These are phyloP conservation scores for Takifugu flavidus DNA, from an alignment of 2,113 vertebrate species.

Conservation along the genomic window DNA sequence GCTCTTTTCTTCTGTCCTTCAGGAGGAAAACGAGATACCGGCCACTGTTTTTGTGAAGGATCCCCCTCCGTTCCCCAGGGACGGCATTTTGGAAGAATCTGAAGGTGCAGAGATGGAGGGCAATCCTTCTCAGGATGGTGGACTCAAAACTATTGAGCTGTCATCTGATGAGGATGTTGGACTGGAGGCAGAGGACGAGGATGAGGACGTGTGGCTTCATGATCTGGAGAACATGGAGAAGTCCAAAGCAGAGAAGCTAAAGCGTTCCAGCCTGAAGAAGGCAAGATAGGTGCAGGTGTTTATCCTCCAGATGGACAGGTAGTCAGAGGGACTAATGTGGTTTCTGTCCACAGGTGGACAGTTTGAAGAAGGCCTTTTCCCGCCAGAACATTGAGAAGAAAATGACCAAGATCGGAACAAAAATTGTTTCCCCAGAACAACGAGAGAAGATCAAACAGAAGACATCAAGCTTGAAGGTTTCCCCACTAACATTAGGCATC, in stretches of 20 bases:
- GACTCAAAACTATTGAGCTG: constrained; percentile 84
- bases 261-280: constrained; percentile 89
- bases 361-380: constrained; percentile 94
- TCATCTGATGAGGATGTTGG: constrained; percentile 89
- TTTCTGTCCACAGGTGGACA: constrained; percentile 77
- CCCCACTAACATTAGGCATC: constrained; percentile 71
- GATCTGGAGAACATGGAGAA: constrained; percentile 82
- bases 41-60: constrained; percentile 87
- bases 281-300: constrained; percentile 39
- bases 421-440: constrained; percentile 88
- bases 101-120: constrained; percentile 65
- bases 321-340: not conserved
- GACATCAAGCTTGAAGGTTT: constrained; percentile 82
- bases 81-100: constrained; percentile 70
- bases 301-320: not conserved
- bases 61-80: constrained; percentile 71
- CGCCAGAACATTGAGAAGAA: constrained; percentile 95
- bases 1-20: constrained; percentile 3
- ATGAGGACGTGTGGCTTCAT: constrained; percentile 66
- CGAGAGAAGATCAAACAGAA: constrained; percentile 94
- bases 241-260: constrained; percentile 88
- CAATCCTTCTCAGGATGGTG: constrained; percentile 81
- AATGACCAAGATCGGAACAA: constrained; percentile 92
- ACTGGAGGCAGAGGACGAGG: constrained; percentile 72
- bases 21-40: constrained; percentile 98